Conservation (phyloP, 2,888 invertebrate genomes). For the Drosophila percnosoma region DNA sequence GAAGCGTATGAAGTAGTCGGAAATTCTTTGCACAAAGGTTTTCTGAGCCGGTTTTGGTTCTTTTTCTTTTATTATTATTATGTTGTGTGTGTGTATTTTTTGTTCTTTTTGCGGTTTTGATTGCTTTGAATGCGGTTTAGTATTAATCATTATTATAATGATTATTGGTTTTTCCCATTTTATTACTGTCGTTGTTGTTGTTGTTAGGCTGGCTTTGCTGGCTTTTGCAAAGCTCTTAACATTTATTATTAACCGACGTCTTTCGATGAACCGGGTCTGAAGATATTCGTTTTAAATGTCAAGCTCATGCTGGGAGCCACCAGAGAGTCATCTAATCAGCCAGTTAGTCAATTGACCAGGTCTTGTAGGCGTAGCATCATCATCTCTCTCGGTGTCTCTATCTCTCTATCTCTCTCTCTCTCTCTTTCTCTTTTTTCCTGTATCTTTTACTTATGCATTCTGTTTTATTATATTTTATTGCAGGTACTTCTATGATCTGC, state of each 20-base stretch:
- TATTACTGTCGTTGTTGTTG: constrained; percentile 8
- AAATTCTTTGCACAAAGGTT: not conserved
- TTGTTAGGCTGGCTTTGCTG: not conserved
- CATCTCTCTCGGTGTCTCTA: not conserved
- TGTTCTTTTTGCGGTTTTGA: constrained; percentile 40
- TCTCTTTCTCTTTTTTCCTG: constrained; percentile 16
- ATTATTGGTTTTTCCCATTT: constrained; percentile 48
- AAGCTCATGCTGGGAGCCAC: constrained; percentile 59
- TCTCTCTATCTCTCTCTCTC: not conserved
- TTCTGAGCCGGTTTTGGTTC: constrained; percentile 12
- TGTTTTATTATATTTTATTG: constrained; percentile 44
- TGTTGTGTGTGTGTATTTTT: not conserved
- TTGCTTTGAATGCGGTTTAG: constrained; percentile 50
- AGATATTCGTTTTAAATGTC: constrained; percentile 71
- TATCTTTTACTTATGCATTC: constrained; percentile 18
- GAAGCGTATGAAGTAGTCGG: constrained; percentile 24
- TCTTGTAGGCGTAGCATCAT: not conserved
- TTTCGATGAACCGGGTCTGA: constrained; percentile 1
- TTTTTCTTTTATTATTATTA: not conserved
- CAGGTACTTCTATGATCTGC: constrained; percentile 56
- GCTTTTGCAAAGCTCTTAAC: constrained; percentile 53
- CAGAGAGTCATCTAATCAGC: constrained; percentile 1
- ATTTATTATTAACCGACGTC: constrained; percentile 47
- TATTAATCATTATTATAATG: constrained; percentile 61
- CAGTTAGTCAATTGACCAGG: constrained; percentile 21